Percentiles rank a stretch among this genome's conserved stretches.
Evolutionary conservation across 2,797 vertebrate species (phyloP).

Genomic region (Pangasius mekongensis): DNA sequence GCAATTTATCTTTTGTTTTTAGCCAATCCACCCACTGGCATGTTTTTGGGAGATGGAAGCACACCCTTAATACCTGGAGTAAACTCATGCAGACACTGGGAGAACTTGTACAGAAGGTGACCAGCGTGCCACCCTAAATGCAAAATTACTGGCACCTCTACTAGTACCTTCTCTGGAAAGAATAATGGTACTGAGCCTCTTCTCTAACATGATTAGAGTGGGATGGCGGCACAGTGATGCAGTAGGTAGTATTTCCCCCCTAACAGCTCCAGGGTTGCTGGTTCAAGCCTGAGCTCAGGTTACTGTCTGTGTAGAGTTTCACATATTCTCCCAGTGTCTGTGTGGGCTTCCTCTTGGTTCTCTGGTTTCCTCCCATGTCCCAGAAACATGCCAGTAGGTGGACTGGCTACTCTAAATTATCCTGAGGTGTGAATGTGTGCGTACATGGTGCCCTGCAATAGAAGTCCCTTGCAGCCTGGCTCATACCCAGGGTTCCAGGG

Average conservation of each 20-base stretch:
- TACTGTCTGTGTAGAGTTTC: background rate
- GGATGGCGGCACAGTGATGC: background rate
- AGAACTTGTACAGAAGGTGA: background rate
- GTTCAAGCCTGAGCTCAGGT: background rate
- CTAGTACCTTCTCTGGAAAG: background rate
- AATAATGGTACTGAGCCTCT: background rate
- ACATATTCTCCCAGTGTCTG: background rate
- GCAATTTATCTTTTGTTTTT: background rate
- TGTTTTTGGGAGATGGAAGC: background rate
- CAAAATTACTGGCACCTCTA: background rate
- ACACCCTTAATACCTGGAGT: background rate
- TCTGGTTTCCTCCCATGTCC: background rate
- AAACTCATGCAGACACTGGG: background rate
- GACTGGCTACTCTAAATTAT: background rate
- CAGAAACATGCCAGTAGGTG: background rate
- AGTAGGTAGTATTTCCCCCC: too few species aligned
- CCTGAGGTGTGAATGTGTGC: background rate
- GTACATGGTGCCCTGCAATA: too few species aligned
- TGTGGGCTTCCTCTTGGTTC: background rate
- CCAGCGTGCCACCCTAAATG: background rate
- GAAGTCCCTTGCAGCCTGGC: background rate
- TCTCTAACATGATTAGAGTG: background rate
- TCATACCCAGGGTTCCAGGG: too few species aligned
- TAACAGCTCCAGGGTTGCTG: background rate
- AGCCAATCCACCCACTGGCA: background rate